These are phyloP conservation scores for Vulpes lagopus DNA, from an alignment of 2,113 vertebrate genomes.

Conservation along the genomic window DNA sequence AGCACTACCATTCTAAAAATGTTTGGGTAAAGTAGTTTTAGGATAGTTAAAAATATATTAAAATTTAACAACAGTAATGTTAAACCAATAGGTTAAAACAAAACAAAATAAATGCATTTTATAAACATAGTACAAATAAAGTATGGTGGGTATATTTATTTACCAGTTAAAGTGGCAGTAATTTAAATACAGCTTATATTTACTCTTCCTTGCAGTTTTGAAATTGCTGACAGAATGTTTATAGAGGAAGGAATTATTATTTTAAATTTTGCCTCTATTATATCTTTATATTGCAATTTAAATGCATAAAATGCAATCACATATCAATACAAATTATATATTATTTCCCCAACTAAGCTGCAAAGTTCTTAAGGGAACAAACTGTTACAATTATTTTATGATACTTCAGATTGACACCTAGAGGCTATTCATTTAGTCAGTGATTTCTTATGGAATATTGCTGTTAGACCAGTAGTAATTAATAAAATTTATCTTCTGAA, in stretches of 20 bases:
- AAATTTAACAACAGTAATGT: slow-evolving; percentile 29
- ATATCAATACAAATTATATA: slow-evolving; percentile 15
- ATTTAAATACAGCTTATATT: not conserved
- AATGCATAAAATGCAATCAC: not conserved
- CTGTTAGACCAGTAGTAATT: slow-evolving; percentile 43
- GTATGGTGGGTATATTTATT: slow-evolving; percentile 25
- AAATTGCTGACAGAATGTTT: slow-evolving; percentile 39
- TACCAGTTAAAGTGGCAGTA: slow-evolving; percentile 30
- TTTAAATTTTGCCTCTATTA: not conserved
- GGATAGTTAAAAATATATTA: slow-evolving; percentile 28
- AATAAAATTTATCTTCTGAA: slow-evolving; percentile 41
- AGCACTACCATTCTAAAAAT: slow-evolving; percentile 32
- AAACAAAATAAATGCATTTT: slow-evolving; percentile 2
- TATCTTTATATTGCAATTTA: not conserved
- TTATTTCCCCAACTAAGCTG: slow-evolving; percentile 7
- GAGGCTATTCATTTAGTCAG: slow-evolving; percentile 30
- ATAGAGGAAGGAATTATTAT: slow-evolving; percentile 26
- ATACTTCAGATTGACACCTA: slow-evolving; percentile 29
- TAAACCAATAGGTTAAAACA: slow-evolving; percentile 49
- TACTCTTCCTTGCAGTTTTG: slow-evolving; percentile 13
- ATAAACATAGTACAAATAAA: slow-evolving; percentile 56
- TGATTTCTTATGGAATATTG: slow-evolving; percentile 27
- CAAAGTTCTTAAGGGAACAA: slow-evolving; percentile 42
- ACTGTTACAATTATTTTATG: slow-evolving; percentile 30
- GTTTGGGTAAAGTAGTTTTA: slow-evolving; percentile 52